A percentile compares a stretch with the other conserved stretches of the same genome.
phyloP scores from a whole-genome alignment of 2,888 invertebrate genomes.

The Cerastoderma edule region DNA sequence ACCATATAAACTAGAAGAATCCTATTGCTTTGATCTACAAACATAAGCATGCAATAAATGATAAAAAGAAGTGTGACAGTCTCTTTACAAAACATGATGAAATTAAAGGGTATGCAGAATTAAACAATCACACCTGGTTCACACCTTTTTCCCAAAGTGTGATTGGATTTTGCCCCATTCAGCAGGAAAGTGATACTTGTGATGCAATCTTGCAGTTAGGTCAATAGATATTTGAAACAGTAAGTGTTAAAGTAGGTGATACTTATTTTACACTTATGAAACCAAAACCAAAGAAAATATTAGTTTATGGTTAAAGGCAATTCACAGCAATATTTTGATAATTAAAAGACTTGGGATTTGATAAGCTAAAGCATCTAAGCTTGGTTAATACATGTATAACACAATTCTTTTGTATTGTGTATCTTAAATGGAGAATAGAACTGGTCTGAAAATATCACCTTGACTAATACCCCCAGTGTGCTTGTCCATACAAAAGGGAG shows the following conservation, averaged over 20 bases:
- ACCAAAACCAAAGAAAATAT: slow-evolving; percentile 9
- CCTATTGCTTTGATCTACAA: too few relatives aligned
- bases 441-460: slow-evolving; percentile 44
- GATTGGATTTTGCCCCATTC: not conserved
- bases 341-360: not conserved
- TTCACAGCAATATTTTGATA: slow-evolving; percentile 12
- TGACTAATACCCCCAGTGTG: slow-evolving; percentile 33
- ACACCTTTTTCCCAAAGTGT: slow-evolving; percentile 28
- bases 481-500: not conserved
- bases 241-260: slow-evolving; percentile 21
- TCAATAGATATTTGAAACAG: slow-evolving; percentile 24
- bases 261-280: slow-evolving; percentile 10
- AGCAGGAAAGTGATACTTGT: slow-evolving; percentile 13
- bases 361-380: not conserved
- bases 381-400: slow-evolving; percentile 2
- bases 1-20: too few relatives aligned
- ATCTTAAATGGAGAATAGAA: slow-evolving; percentile 39
- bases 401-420: slow-evolving; percentile 30
- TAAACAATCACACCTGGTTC: slow-evolving; percentile 35
- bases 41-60: too few relatives aligned
- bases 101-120: slow-evolving; percentile 38
- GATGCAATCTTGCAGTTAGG: slow-evolving; percentile 10
- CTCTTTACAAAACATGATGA: too few relatives aligned
- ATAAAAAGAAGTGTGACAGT: too few relatives aligned
- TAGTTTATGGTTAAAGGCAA: slow-evolving; percentile 8